phyloP scores from a whole-genome alignment of 1,140 invertebrate species.

The Pseudomyrmex flavicornis region DNA sequence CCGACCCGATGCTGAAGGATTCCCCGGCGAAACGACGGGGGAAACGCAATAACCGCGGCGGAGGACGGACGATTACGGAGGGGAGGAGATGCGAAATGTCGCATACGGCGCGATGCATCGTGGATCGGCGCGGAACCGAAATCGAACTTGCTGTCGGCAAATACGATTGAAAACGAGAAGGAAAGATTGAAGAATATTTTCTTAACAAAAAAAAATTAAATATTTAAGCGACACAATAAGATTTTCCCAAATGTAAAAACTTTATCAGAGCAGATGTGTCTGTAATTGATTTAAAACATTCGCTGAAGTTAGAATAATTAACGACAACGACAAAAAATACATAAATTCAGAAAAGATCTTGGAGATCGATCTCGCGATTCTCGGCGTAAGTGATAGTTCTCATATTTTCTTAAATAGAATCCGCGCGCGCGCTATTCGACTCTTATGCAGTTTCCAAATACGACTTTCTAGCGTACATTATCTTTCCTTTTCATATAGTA shows the following conservation, averaged over 20 bases:
- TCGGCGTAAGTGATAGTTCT: slow-evolving; percentile 27
- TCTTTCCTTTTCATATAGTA: slow-evolving; percentile 8
- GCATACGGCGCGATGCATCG: slow-evolving; percentile 72
- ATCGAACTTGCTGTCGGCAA: slow-evolving; percentile 42
- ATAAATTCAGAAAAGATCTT: slow-evolving; percentile 1
- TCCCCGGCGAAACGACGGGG: slow-evolving; percentile 63
- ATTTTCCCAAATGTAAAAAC: neutral
- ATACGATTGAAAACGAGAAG: slow-evolving; percentile 1
- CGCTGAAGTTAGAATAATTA: slow-evolving; percentile 23
- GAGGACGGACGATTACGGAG: slow-evolving; percentile 72
- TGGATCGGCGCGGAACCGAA: slow-evolving; percentile 17
- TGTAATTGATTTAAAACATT: neutral
- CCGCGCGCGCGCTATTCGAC: slow-evolving; percentile 33
- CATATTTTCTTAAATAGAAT: slow-evolving; percentile 59
- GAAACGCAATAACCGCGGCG: slow-evolving; percentile 75
- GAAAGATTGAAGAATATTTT: neutral
- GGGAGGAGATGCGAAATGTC: slow-evolving; percentile 67
- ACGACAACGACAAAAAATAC: neutral
- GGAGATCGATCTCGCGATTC: neutral
- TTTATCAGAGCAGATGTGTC: neutral
- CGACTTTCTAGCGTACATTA: slow-evolving; percentile 34
- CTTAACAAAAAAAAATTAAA: neutral
- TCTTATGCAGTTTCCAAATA: slow-evolving; percentile 51
- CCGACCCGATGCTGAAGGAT: slow-evolving; percentile 56
- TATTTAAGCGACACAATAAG: too few species aligned